These are phyloP conservation scores for Amphipoea oculea DNA, from an alignment of 2,888 invertebrate genomes.

Conservation along the genomic window DNA sequence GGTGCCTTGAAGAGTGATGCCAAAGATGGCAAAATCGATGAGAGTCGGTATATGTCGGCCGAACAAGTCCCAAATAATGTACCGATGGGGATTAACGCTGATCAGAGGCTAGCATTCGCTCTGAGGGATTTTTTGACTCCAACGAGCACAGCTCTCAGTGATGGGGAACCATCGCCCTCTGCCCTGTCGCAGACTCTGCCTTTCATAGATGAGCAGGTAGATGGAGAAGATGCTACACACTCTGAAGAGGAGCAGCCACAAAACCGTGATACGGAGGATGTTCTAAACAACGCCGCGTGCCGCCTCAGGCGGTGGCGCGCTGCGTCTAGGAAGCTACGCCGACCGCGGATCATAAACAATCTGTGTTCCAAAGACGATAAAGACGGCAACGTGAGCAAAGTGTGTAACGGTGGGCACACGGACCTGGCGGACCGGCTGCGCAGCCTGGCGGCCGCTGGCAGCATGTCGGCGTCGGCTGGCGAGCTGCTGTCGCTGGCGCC, in stretches of 20 bases:
- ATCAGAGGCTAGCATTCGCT: conserved; percentile 83
- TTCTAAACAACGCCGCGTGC: conserved; percentile 86
- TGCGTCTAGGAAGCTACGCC: conserved; percentile 87
- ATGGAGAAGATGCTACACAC: conserved; percentile 74
- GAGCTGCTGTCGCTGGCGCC: conserved; percentile 87
- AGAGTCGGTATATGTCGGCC: conserved; percentile 72
- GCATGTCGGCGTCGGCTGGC: conserved; percentile 85
- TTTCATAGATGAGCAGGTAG: conserved; percentile 83
- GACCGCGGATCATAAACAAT: conserved; percentile 88
- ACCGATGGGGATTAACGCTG: conserved; percentile 78
- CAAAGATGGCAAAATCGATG: conserved; percentile 76
- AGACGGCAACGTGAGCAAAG: conserved; percentile 72
- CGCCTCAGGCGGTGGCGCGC: conserved; percentile 88
- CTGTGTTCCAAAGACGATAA: conserved; percentile 80
- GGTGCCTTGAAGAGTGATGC: conserved; percentile 76
- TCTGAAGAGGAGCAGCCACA: conserved; percentile 82
- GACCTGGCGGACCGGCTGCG: conserved; percentile 87
- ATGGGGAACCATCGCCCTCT: conserved; percentile 77
- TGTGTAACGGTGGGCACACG: conserved; percentile 80
- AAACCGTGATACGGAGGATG: conserved; percentile 81
- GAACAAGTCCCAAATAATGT: conserved; percentile 72
- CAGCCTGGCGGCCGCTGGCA: conserved; percentile 86
- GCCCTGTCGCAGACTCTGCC: conserved; percentile 77
- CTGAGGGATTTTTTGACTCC: conserved; percentile 83
- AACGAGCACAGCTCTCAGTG: conserved; percentile 70